phyloP scores from a whole-genome alignment of 2,797 vertebrate species.

The Microctenopoma stevenorrisi region DNA sequence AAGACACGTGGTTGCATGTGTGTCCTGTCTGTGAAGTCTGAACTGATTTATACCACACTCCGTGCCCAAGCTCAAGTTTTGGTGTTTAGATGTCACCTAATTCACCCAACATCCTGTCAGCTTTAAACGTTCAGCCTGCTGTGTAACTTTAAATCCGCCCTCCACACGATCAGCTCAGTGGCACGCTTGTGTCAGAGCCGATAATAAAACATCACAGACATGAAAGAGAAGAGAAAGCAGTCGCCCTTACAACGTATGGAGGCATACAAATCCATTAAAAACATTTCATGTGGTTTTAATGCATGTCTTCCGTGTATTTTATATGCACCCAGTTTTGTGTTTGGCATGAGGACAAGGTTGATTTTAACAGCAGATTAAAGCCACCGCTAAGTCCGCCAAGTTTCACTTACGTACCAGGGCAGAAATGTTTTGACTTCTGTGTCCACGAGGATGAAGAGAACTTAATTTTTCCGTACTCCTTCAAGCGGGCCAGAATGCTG shows the following conservation, averaged over 20 bases:
- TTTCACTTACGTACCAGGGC: no score
- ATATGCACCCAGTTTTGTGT: constrained; percentile 25
- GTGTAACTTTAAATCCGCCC: constrained; percentile 44
- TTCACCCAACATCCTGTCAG: constrained; percentile 57
- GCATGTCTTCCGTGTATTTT: constrained; percentile 29
- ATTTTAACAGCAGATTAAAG: background rate
- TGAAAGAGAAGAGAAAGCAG: constrained; percentile 51
- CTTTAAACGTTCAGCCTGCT: constrained; percentile 47
- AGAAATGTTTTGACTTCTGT: no score
- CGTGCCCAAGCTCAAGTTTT: constrained; percentile 49
- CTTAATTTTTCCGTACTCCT: no score
- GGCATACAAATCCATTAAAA: constrained; percentile 42
- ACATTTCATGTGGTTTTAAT: constrained; percentile 36
- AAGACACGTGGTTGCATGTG: constrained; percentile 37
- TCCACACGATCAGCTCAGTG: constrained; percentile 50
- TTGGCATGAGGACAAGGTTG: constrained; percentile 18
- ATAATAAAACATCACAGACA: constrained; percentile 55
- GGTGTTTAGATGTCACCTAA: constrained; percentile 70
- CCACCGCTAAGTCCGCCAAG: no score
- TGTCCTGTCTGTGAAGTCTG: constrained; percentile 13
- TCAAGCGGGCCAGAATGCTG: no score
- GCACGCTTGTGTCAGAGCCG: constrained; percentile 49
- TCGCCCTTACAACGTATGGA: constrained; percentile 53
- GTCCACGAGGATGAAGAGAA: no score
- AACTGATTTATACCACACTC: constrained; percentile 66